Percentiles rank a stretch among this genome's conserved stretches.
Conservation (phyloP, 2,113 vertebrate species). For the Sitta europaea region DNA sequence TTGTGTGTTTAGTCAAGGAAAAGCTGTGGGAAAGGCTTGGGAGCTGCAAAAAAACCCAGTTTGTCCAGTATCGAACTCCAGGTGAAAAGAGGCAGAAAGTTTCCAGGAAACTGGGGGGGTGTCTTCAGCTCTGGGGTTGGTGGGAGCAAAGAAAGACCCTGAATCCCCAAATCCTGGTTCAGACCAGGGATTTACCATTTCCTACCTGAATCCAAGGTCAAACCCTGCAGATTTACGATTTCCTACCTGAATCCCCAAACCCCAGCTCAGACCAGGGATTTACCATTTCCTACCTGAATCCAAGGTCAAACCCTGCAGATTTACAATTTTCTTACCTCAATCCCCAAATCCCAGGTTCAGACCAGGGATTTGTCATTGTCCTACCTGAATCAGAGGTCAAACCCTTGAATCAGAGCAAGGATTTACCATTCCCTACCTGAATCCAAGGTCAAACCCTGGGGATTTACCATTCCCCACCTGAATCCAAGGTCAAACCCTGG, state of each 20-base stretch:
- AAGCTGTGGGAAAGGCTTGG: neutral
- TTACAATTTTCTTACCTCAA: neutral
- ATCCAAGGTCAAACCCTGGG: neutral
- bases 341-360: fast-evolving
- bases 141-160: neutral
- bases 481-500: neutral
- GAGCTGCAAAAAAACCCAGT: neutral
- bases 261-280: neutral
- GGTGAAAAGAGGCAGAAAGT: neutral
- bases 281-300: neutral
- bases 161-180: neutral
- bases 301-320: no score
- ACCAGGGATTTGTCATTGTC: neutral
- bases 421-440: neutral
- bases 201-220: neutral
- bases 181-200: neutral
- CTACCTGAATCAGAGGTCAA: neutral
- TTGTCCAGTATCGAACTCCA: neutral
- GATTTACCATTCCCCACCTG: neutral
- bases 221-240: no score
- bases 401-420: neutral
- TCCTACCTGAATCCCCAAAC: neutral
- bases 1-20: neutral
- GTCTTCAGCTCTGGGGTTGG: fast-evolving
- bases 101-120: fast-evolving